Evolutionary conservation across 2,113 vertebrate genomes (phyloP).

Genomic region (Promerops cafer): DNA sequence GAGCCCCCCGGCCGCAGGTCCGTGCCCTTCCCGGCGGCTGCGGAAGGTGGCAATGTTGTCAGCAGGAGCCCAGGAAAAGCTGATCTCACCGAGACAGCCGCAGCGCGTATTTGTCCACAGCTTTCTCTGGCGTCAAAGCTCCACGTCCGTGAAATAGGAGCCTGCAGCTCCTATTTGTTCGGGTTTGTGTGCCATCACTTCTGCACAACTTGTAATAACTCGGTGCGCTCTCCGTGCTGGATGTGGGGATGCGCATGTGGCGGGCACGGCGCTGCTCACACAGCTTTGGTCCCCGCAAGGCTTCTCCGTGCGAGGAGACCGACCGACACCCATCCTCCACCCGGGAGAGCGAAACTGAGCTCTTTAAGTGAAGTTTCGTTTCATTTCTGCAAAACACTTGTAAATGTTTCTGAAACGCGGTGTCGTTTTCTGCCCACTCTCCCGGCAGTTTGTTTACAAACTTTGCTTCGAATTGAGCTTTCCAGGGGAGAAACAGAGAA

Average conservation of each 20-base stretch:
- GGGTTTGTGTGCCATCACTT: background rate
- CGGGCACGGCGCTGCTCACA: background rate
- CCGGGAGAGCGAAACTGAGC: background rate
- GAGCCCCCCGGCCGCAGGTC: background rate
- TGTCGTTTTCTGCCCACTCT: background rate
- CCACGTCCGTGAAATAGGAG: background rate
- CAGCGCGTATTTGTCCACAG: background rate
- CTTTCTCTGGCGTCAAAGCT: background rate
- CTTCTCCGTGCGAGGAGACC: background rate
- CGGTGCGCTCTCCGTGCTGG: accelerated
- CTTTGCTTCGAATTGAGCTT: background rate
- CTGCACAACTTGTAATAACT: background rate
- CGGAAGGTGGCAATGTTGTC: constrained; percentile 37
- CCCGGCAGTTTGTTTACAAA: background rate
- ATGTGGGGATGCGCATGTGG: background rate
- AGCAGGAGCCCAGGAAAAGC: background rate
- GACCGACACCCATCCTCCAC: background rate
- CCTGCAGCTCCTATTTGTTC: background rate
- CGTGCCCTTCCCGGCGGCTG: background rate
- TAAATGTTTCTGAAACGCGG: background rate
- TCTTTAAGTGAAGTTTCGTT: background rate
- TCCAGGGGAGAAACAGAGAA: background rate
- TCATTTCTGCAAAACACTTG: constrained; percentile 7
- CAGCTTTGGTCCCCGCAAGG: background rate
- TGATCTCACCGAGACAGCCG: background rate